Base-by-base conservation (phyloP, 2,888 invertebrate genomes). In the Ophion costatus region DNA sequence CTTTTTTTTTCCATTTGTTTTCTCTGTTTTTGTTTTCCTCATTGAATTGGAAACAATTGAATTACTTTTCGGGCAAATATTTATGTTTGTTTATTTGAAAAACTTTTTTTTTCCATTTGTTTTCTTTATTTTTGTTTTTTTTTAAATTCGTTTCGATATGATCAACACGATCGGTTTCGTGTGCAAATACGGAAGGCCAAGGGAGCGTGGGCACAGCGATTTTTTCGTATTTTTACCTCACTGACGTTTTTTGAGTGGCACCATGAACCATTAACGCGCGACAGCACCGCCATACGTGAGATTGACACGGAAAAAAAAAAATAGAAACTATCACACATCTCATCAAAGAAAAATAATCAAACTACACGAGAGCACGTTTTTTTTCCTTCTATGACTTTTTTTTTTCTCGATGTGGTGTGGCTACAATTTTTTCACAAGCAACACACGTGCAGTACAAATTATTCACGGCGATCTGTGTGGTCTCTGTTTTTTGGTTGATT, bases 321-420 rank as follows among this genome's bases (percentile, higher is more conserved):
- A n/a, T n/a, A n/a, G 80, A 63, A 51, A 71, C 70, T 66, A 78
- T 70, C 74, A 75, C 73, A 82, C 70, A 80, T 74, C 14, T 56
- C 70, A 82, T 45, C 38, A 79, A 73, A 20, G 9, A 42, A 64
- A 22, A 59, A 66, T 29, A 73, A 82, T 42, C 45, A 73, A 78
- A 74, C 10, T 29, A 86, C 88, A 89, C 88, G 83, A 86, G 78
- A 91, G 93, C 93, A 93, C 93, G 89, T 90, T 90, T 88, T 87
- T 92, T 61, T 70, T 51, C 7, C 20, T 20, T 33, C 17, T 20
- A 45, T 71, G 2, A 38, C n/a, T 67, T 42, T 45, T 11, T 51
- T 70, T 71, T 45, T 90, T 91, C 90, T 93, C 91, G 89, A 93
- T 93, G 93, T 93, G 93, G 93, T 93, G 93, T 93, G 92, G 92